Conservation (phyloP, 64 coral and sea anemone species). For the Platygyra sinensis region DNA sequence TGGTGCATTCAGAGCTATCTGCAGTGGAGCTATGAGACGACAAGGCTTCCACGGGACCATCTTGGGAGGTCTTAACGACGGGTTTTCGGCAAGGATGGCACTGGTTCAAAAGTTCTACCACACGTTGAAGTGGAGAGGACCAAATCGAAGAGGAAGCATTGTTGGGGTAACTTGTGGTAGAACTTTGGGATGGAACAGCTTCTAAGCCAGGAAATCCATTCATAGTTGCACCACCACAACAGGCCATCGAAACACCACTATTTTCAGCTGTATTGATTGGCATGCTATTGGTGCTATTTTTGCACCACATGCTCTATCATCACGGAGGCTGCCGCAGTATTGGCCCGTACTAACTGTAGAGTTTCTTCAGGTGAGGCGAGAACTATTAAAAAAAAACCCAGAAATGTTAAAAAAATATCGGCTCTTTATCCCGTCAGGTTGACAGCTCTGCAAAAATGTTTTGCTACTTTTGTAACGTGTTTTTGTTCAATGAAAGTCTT, state of each 20-base stretch:
- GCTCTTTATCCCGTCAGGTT: no score
- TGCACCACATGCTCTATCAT: background rate
- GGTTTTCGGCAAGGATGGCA: background rate
- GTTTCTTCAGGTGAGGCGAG: background rate
- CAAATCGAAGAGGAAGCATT: background rate
- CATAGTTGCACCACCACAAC: background rate
- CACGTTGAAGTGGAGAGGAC: background rate
- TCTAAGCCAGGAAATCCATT: background rate
- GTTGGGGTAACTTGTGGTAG: background rate
- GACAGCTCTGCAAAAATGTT: no score
- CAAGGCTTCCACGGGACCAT: background rate
- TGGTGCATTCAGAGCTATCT: background rate
- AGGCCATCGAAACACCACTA: background rate
- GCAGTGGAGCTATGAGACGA: background rate
- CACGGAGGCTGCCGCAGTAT: background rate
- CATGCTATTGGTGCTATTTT: background rate
- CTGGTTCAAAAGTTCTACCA: background rate
- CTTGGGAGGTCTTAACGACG: background rate
- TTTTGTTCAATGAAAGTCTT: background rate
- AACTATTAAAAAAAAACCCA: background rate
- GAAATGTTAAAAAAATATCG: background rate
- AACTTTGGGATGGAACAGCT: background rate
- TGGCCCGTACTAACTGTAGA: background rate
- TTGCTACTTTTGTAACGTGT: background rate
- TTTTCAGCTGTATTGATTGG: background rate